Evolutionary conservation across 2,888 invertebrate species (phyloP), one percentile per base, ranked within the genome.

Genomic region (Artemia sinica): DNA sequence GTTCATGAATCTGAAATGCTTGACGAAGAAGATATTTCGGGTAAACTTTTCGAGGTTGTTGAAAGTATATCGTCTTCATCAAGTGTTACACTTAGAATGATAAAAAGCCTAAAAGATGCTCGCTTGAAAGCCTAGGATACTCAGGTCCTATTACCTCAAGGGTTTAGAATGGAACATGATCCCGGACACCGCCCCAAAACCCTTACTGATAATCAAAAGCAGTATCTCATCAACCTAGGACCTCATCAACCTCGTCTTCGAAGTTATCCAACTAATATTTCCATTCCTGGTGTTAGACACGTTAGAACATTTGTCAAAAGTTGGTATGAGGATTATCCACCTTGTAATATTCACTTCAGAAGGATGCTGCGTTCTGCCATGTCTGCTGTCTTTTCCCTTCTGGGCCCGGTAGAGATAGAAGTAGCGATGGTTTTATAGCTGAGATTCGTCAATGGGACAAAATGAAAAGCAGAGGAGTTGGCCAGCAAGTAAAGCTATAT

Each of bases 381-480:
- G 41, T 41, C 12, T 67, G 67, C 48, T 18, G 49, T 18, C 18
- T 67, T 41, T 67, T 67, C 67, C 67, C 51, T 13, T 49, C 48
- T 49, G n/a, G n/a, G n/a, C n/a, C n/a, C n/a, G 13, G n/a, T 12
- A 12, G 14, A 49, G 41, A 49, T 41, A 41, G 67, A 49, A 52
- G 49, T n/a, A 13, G 48, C 49, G 67, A 67, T 13, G 49, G 12
- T 12, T 67, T 67, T 67, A 67, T 13, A 49, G 49, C 48, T 41
- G 67, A 49, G 11, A 49, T 67, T 49, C 67, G 67, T 12, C n/a
- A 13, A 18, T 67, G 67, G 48, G 49, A 67, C 67, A 67, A 67
- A 67, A 67, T 67, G 67, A 67, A 67, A 28, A 67, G 67, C 48
- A 41, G 49, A 67, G 67, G 67, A 49, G 12, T 49, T 11, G 49